Evolutionary conservation across 2,797 vertebrate species (phyloP).

Genomic region (Danio choprae): DNA sequence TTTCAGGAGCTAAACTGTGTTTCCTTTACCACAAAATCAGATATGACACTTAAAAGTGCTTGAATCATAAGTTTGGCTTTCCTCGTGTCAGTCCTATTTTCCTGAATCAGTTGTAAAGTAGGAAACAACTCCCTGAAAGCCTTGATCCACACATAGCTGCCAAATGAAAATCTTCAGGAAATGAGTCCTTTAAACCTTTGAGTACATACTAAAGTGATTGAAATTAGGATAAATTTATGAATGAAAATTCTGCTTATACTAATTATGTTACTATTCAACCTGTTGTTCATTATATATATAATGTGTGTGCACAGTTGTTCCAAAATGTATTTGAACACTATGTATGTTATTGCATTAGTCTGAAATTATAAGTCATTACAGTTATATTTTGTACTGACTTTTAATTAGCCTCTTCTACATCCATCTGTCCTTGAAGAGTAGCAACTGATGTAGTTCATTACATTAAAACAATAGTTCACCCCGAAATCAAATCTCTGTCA

Average conservation of each 20-base stretch:
- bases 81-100: conserved; percentile 55
- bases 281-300: not conserved
- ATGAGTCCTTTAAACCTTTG: not conserved
- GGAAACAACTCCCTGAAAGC: conserved; percentile 44
- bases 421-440: no score
- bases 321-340: not conserved
- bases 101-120: conserved; percentile 54
- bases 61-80: conserved; percentile 56
- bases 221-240: not conserved
- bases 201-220: not conserved
- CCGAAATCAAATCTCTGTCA: no score
- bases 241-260: not conserved
- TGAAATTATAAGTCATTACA: no score
- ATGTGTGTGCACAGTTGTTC: not conserved
- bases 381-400: conserved; percentile 1
- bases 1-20: conserved; percentile 36
- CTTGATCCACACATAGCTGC: conserved; percentile 21
- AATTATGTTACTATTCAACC: not conserved
- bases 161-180: not conserved
- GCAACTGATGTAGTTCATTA: no score
- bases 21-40: conserved; percentile 49
- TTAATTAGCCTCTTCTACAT: not conserved
- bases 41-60: conserved; percentile 56
- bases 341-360: not conserved
- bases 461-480: no score